Conservation (phyloP, 1,140 invertebrate genomes). For the Lepidotrigona ventralis region DNA sequence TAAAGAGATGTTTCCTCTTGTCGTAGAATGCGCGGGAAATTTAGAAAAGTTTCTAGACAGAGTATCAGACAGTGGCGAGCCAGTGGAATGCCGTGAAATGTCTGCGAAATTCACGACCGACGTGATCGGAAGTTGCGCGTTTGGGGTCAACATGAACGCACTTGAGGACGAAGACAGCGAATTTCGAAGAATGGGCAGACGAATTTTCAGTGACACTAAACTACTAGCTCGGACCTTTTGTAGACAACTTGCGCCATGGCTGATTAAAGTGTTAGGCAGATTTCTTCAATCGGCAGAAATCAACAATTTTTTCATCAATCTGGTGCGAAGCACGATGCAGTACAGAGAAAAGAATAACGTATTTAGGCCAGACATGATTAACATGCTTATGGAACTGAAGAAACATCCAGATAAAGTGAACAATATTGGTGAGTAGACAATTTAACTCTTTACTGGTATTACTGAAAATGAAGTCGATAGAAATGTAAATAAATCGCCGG, state of each 20-base stretch:
- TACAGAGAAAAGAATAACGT: slow-evolving; percentile 79
- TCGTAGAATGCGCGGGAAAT: slow-evolving; percentile 36
- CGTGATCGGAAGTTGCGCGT: slow-evolving; percentile 76
- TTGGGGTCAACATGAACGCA: slow-evolving; percentile 76
- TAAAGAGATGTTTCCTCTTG: too few species aligned
- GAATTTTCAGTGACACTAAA: slow-evolving; percentile 46
- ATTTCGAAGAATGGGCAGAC: slow-evolving; percentile 74
- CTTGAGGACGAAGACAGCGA: slow-evolving; percentile 77
- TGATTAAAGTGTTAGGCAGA: slow-evolving; percentile 56
- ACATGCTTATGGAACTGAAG: slow-evolving; percentile 80
- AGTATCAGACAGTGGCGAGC: slow-evolving; percentile 57
- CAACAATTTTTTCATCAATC: slow-evolving; percentile 77
- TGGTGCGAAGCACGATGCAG: slow-evolving; percentile 77
- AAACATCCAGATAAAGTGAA: slow-evolving; percentile 15
- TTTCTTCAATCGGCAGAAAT: slow-evolving; percentile 64
- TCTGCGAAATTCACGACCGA: slow-evolving; percentile 79
- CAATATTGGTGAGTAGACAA: slow-evolving; percentile 58
- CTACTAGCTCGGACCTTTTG: too few species aligned
- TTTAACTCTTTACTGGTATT: too few species aligned
- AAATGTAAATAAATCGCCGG: too few species aligned
- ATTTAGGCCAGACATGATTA: slow-evolving; percentile 72
- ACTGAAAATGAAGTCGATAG: too few species aligned
- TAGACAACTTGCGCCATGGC: slow-evolving; percentile 47
- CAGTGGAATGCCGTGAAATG: slow-evolving; percentile 78
- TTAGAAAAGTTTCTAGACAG: slow-evolving; percentile 71